Percentiles rank a stretch among this genome's conserved stretches.
These are phyloP conservation scores for Lacerta viridis DNA, from an alignment of 2,797 vertebrate genomes.

Conservation along the genomic window DNA sequence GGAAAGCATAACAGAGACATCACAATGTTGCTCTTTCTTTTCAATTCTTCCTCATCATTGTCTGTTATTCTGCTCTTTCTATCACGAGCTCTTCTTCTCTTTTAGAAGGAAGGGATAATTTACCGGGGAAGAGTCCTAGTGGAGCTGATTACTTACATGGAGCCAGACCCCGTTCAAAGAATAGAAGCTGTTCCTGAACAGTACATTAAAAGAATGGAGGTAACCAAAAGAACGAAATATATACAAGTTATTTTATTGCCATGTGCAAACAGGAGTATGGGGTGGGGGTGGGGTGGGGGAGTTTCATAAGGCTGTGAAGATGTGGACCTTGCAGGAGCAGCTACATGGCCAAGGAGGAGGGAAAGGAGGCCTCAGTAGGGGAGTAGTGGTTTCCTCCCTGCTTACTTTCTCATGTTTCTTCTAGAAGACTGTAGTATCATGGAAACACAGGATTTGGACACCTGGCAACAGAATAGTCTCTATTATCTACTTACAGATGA, in stretches of 20 bases:
- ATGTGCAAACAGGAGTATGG: background rate
- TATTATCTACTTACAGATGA: no score
- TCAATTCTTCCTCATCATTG: background rate
- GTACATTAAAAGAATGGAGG: conserved; percentile 60
- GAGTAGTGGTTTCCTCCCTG: no score
- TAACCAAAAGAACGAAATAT: conserved; percentile 31
- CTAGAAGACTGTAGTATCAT: no score
- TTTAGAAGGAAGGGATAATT: conserved; percentile 51
- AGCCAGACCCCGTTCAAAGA: fast-evolving
- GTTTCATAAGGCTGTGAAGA: background rate
- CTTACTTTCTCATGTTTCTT: no score
- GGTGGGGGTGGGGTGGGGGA: no score
- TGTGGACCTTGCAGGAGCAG: background rate
- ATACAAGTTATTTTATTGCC: background rate
- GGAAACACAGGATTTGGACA: no score
- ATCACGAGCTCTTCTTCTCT: background rate
- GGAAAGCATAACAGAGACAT: background rate
- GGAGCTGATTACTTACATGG: conserved; percentile 70
- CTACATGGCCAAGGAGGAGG: background rate
- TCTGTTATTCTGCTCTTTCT: background rate
- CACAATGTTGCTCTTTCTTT: background rate
- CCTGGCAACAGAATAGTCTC: no score
- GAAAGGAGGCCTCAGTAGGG: background rate
- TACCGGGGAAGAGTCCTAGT: conserved; percentile 78
- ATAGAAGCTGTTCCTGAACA: conserved; percentile 38